Conservation (phyloP, 1,140 invertebrate species). For the Mamestra configurata region DNA sequence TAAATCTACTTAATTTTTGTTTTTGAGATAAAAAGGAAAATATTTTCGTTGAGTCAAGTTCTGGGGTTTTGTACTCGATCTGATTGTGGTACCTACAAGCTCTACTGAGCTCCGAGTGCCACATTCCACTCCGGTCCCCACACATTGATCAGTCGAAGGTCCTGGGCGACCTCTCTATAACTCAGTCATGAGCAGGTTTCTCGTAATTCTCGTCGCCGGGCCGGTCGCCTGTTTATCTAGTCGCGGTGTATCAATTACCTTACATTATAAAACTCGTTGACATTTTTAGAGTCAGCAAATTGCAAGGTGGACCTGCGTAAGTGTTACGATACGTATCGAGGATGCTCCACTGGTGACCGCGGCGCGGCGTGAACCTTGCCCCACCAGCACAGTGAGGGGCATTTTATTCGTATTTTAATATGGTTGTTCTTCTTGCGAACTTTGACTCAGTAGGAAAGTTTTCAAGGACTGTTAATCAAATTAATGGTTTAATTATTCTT, state of each 20-base stretch:
- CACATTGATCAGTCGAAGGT: not conserved
- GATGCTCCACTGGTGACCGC: not conserved
- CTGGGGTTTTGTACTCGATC: not conserved
- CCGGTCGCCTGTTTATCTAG: constrained; percentile 33
- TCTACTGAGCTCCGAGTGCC: not conserved
- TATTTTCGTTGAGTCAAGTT: no score
- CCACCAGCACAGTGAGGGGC: not conserved
- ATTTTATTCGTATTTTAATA: not conserved
- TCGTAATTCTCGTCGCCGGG: constrained; percentile 18
- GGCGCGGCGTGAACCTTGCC: not conserved
- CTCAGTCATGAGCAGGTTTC: constrained; percentile 35
- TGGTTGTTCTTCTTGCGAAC: not conserved
- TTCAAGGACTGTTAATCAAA: no score
- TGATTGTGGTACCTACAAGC: not conserved
- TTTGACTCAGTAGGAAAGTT: no score
- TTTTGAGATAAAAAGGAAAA: no score
- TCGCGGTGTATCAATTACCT: constrained; percentile 41
- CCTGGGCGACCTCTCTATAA: not conserved
- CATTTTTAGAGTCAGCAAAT: constrained; percentile 48
- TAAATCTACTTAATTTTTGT: no score
- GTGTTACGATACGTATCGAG: constrained; percentile 23
- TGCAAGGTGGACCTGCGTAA: constrained; percentile 42
- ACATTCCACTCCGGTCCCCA: not conserved
- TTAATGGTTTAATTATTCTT: not conserved
- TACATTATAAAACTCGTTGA: constrained; percentile 49